These are phyloP conservation scores for Rhimphoctona megacephalus DNA, from an alignment of 2,888 invertebrate genomes.

Conservation along the genomic window DNA sequence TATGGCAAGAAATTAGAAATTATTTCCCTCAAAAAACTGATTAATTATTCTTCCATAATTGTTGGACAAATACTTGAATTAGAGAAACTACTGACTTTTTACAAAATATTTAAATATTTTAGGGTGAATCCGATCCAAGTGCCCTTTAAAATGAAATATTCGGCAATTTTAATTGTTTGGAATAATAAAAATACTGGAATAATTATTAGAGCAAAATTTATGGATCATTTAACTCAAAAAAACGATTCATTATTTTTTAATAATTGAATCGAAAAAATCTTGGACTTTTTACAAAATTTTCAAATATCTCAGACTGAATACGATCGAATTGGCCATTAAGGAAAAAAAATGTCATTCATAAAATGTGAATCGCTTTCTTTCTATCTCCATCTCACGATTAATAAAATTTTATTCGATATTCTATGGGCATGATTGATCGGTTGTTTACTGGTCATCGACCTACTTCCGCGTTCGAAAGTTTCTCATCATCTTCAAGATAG, in stretches of 20 bases:
- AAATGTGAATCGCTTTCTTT: background rate
- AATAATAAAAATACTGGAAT: background rate
- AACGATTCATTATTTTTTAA: background rate
- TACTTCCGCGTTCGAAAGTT: slow-evolving; percentile 64
- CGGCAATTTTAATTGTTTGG: background rate
- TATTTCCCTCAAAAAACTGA: background rate
- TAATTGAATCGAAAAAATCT: background rate
- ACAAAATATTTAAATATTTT: background rate
- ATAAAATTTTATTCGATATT: slow-evolving; percentile 34
- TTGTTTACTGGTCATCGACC: slow-evolving; percentile 63
- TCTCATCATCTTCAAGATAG: slow-evolving; percentile 26
- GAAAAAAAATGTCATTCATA: slow-evolving; percentile 16
- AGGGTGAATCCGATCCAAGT: background rate
- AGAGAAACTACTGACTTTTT: background rate
- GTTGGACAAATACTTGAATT: background rate
- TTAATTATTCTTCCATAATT: background rate
- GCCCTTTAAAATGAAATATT: background rate
- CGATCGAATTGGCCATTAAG: slow-evolving; percentile 1
- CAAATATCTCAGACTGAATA: background rate
- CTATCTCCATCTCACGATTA: slow-evolving; percentile 31
- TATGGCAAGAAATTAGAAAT: background rate
- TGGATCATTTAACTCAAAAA: background rate
- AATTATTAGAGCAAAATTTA: background rate
- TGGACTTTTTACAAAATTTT: background rate
- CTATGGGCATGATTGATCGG: slow-evolving; percentile 39